A percentile compares a stretch with the other conserved stretches of the same genome.
Evolutionary conservation across 1,140 invertebrate genomes (phyloP).

Genomic region (Tribolium madens): DNA sequence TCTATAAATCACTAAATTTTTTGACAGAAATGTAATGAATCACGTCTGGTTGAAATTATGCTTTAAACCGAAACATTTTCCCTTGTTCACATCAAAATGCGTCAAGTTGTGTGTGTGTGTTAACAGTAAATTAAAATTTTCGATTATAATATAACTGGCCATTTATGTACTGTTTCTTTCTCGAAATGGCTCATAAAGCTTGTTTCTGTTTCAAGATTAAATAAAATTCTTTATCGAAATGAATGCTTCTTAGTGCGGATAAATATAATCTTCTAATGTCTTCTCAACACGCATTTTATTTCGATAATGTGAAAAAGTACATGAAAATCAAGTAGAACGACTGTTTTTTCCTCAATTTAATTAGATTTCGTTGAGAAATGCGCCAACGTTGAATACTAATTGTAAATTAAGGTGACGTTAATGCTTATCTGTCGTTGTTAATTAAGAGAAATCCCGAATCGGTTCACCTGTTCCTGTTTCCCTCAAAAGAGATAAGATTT

Average conservation of each 20-base stretch:
- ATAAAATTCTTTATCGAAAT: no score
- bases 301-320: slow-evolving; percentile 30
- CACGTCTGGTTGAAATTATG: slow-evolving; percentile 4
- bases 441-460: slow-evolving; percentile 17
- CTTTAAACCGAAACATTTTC: not conserved
- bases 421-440: slow-evolving; percentile 28
- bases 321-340: not conserved
- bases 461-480: slow-evolving; percentile 12
- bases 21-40: slow-evolving; percentile 19
- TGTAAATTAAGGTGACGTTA: slow-evolving; percentile 22
- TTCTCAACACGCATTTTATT: slow-evolving; percentile 7
- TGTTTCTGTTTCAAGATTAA: not conserved
- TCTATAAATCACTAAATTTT: slow-evolving; percentile 12
- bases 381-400: slow-evolving; percentile 11
- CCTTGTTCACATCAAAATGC: not conserved
- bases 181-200: not conserved
- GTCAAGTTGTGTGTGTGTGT: no score
- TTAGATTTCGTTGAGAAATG: slow-evolving; percentile 13
- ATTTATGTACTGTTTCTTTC: not conserved
- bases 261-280: not conserved
- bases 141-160: not conserved
- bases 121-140: not conserved
- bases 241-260: not conserved
- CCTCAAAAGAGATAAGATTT: slow-evolving; percentile 1
- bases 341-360: slow-evolving; percentile 11